Base-by-base conservation (phyloP, 2,888 invertebrate genomes). In the Amphiduros pacificus region DNA sequence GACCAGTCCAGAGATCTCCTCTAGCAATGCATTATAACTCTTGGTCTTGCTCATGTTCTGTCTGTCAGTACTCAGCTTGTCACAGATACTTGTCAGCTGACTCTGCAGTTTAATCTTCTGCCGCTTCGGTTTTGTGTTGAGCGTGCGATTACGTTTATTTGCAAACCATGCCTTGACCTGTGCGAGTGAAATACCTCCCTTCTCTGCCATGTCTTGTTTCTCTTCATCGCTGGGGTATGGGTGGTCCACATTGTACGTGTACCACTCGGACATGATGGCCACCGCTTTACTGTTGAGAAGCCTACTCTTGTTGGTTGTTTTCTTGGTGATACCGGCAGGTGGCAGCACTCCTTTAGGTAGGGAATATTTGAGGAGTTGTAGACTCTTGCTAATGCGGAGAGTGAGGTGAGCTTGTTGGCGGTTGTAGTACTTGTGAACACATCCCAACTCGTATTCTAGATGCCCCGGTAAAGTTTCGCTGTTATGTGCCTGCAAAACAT, bases 161-260 rank as follows among this genome's bases (percentile, higher is more conserved):
- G 78, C 77, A 64, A 79, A 79, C 79, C 79, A 79, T 11, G 77
- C 77, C 53, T 79, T 78, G 24, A 78, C 77, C 28, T 66, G 65
- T 4, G 65, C 22, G 22, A 77, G 60, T 29, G 70, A 62, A 17
- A 79, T 70, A 2, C 69, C 67, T 3, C 78, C 77, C 26, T 70
- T 57, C 6, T 72, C 68, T 2, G 78, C 77, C 60, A 79, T 57
- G 22, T 65, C 62, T 32, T 66, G 63, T 64, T 78, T 77, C 60
- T 77, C 74, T 29, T 71, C 74, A 48, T 76, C 77, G 0, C 71
- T 70, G 5, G 79, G 79, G 58, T 78, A 78, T 1, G 78, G 79
- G 49, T 73, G 70, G 32, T 74, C 70, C 5, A 74, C 66, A 61
- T 78, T 73, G n/a, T 60, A 62, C 49, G 62, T 53, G 54, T 64